Base-by-base conservation (phyloP, 2,113 vertebrate species). In the Piaya cayana region DNA sequence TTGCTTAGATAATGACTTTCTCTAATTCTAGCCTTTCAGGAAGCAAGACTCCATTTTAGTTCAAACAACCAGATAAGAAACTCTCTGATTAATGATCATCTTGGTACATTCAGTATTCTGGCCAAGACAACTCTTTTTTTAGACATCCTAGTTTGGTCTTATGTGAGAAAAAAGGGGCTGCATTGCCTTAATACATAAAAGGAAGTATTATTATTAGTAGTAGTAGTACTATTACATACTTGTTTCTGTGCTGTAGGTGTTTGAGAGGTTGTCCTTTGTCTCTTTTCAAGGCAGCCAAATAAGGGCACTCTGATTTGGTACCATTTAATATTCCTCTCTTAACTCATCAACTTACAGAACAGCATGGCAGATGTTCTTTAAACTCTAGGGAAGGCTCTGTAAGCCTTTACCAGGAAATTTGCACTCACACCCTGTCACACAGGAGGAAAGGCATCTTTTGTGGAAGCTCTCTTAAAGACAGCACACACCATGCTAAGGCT, bases 251-350 rank as follows among this genome's bases (percentile, higher is more conserved):
- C 8, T 56, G 76, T n/a, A 19, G 13, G 11, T 65, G 17, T 19
- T 64, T 37, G 43, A 62, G 34, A 93, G 37, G 60, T 50, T 0
- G 0, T 5, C 45, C 30, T 87, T 87, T 93, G 72, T 82, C 60
- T 91, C 30, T 71, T 94, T 93, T 62, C 63, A 80, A 72, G 60
- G 72, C 78, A 93, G 68, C 13, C 71, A 80, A 88, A 83, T 90
- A 52, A 90, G 30, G 32, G 27, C 43, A 64, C 21, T 92, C 36
- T 70, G 55, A 42, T 86, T 88, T 88, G 16, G 25, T 77, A 83
- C 32, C 65, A 9, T 88, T 96, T 85, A 93, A 92, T 95, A 95
- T 85, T 94, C 65, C 18, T 11, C 67, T 89, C 60, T 89, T 87
- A 83, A 84, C n/a, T 93, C 67, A 42, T 85, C 32, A 79, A 19